Evolutionary conservation across 2,797 vertebrate species (phyloP), one percentile per base, ranked within the genome.

Genomic region (Varecia variegata): DNA sequence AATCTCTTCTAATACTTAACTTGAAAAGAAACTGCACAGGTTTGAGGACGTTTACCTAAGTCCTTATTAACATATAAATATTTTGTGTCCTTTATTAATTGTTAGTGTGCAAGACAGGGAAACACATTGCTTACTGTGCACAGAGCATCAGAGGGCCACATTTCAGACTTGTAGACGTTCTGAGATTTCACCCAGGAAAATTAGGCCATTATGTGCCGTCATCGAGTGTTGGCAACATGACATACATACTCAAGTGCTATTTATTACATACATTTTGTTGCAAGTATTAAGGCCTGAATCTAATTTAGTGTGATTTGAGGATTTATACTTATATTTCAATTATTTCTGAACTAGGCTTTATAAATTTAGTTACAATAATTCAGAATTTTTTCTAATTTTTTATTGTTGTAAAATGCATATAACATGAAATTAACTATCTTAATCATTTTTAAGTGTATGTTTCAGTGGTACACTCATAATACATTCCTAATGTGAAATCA

Each of bases 321-420:
- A 47, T 97, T 90, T 80, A 32, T 92, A 58, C 5, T 87, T 47
- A 35, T 21, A 40, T 67, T 90, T 38, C 32, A 45, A 1, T 54
- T 86, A 0, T 84, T 11, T 50, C 32, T 93, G 1, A 70, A 65
- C 13, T 80, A 60, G n/a, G 65, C 2, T 89, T 94, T 43, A 70
- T 0, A 80, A 89, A 80, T 73, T 68, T 93, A 83, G 18, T 90
- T 85, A 81, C 58, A 82, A 77, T 71, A 82, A 94, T 85, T 68
- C n/a, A 93, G 54, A 95, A 10, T 30, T 65, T 82, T 83, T 65
- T 23, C 13, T 5, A 2, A 11, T 11, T 56, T 67, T 56, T 81
- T 35, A 32, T 43, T 82, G 15, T 58, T 14, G 5, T 87, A 56
- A 67, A 76, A 88, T 88, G 14, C 15, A 45, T 3, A 65, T 54